These are phyloP conservation scores for Acyrthosiphon pisum DNA, from an alignment of 1,140 invertebrate species.

Conservation along the genomic window DNA sequence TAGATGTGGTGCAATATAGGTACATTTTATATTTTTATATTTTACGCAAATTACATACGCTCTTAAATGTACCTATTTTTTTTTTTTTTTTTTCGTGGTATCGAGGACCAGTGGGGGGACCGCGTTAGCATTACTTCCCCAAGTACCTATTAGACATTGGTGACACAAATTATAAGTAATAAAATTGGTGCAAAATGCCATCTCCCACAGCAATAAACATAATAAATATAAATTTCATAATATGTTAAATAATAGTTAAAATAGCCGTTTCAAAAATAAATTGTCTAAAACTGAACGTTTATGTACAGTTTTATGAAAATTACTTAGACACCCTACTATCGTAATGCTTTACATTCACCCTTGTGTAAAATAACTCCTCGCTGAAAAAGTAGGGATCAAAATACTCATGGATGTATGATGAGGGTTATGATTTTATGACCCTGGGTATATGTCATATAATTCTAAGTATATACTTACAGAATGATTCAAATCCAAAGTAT, in stretches of 20 bases:
- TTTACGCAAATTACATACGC: no score
- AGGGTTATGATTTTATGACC: slow-evolving; percentile 29
- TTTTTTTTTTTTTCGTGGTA: no score
- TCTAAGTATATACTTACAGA: background rate
- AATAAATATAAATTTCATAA: background rate
- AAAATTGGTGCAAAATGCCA: no score
- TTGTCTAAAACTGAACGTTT: background rate
- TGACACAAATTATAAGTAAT: no score
- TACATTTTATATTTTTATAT: no score
- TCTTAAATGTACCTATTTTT: no score
- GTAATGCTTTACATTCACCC: slow-evolving; percentile 7
- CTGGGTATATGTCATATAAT: background rate
- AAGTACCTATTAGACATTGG: no score
- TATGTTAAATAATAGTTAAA: background rate
- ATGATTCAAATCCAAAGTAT: background rate
- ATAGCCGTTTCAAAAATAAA: background rate
- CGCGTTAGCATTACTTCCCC: no score
- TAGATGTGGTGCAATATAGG: no score
- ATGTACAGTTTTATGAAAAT: background rate
- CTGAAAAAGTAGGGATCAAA: background rate
- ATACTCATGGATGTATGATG: slow-evolving; percentile 19
- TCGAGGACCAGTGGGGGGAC: no score
- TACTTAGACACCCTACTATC: slow-evolving; percentile 20
- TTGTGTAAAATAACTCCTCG: background rate
- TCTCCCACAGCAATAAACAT: background rate